A percentile compares a stretch with the other conserved stretches of the same genome.
phyloP scores from a whole-genome alignment of 2,797 vertebrate genomes.

The Leptoclinus maculatus region DNA sequence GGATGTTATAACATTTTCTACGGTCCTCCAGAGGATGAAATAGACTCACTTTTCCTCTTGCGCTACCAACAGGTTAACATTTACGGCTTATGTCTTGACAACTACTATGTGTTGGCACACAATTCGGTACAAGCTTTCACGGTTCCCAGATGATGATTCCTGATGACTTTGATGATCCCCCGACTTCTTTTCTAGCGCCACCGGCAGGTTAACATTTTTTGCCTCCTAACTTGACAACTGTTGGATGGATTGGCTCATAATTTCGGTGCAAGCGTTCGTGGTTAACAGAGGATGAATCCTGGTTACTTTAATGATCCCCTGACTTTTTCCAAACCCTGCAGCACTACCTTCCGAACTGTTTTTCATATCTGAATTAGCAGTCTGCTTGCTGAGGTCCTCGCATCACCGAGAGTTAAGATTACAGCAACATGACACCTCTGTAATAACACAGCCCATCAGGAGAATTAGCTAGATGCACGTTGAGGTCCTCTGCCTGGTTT shows the following conservation, averaged over 20 bases:
- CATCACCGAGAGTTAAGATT: slow-evolving; percentile 13
- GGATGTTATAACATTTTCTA: not conserved
- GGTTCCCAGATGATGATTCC: too few relatives aligned
- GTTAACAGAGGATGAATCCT: too few relatives aligned
- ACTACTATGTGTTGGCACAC: not conserved
- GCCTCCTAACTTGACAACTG: too few relatives aligned
- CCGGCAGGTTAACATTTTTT: too few relatives aligned
- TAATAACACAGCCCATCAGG: slow-evolving; percentile 43
- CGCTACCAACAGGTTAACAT: not conserved
- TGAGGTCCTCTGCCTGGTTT: slow-evolving; percentile 18
- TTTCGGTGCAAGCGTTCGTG: too few relatives aligned
- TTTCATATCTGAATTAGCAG: slow-evolving; percentile 16
- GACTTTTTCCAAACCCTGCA: not conserved
- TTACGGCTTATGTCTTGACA: not conserved
- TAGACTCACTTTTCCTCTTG: not conserved
- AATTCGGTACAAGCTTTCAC: not conserved
- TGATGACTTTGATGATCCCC: too few relatives aligned
- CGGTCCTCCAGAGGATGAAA: slow-evolving; percentile 5
- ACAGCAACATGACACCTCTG: slow-evolving; percentile 33
- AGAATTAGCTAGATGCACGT: slow-evolving; percentile 39
- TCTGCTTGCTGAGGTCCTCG: slow-evolving; percentile 14
- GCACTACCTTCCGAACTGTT: not conserved
- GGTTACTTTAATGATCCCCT: not conserved
- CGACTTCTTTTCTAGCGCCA: too few relatives aligned
- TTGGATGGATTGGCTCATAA: too few relatives aligned